Conservation (phyloP, 2,113 vertebrate genomes). For the Colistium nudipinnis region DNA sequence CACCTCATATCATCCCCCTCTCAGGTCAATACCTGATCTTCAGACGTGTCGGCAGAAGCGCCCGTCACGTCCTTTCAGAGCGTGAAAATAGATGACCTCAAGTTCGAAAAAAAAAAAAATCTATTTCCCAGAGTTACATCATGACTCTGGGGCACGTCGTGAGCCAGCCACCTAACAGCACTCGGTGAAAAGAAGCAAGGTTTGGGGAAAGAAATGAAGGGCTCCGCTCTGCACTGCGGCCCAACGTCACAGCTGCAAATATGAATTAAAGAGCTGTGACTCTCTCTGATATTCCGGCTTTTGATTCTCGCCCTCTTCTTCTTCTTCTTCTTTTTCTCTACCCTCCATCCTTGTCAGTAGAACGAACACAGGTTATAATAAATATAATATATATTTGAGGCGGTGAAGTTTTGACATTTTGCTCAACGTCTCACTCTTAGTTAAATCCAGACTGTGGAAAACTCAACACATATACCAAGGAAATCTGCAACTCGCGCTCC, state of each 20-base stretch:
- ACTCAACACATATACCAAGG: slow-evolving; percentile 8
- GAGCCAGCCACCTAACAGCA: slow-evolving; percentile 17
- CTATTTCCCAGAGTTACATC: slow-evolving; percentile 69
- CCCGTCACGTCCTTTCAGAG: slow-evolving; percentile 46
- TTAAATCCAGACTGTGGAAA: slow-evolving; percentile 31
- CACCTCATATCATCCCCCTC: slow-evolving; percentile 63
- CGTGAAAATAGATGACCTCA: slow-evolving; percentile 58
- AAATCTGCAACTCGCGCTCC: neutral
- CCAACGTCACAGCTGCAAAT: slow-evolving; percentile 16
- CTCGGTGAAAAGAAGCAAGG: slow-evolving; percentile 17
- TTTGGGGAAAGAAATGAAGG: slow-evolving; percentile 15
- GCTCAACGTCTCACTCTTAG: slow-evolving; percentile 5
- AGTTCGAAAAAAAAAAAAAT: slow-evolving; percentile 42
- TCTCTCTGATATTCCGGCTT: neutral
- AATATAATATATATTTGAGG: neutral
- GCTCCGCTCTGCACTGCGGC: slow-evolving; percentile 23
- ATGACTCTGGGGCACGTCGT: slow-evolving; percentile 50
- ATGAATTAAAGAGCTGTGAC: slow-evolving; percentile 29
- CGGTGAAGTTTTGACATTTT: slow-evolving; percentile 3
- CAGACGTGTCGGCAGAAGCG: neutral
- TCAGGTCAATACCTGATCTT: slow-evolving; percentile 44
- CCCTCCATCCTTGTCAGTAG: slow-evolving; percentile 3
- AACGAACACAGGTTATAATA: too few relatives aligned
- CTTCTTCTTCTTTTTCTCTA: neutral
- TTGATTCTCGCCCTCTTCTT: neutral